Evolutionary conservation across 2,113 vertebrate genomes (phyloP).

Genomic region (Cryptomyrus ogoouensis): DNA sequence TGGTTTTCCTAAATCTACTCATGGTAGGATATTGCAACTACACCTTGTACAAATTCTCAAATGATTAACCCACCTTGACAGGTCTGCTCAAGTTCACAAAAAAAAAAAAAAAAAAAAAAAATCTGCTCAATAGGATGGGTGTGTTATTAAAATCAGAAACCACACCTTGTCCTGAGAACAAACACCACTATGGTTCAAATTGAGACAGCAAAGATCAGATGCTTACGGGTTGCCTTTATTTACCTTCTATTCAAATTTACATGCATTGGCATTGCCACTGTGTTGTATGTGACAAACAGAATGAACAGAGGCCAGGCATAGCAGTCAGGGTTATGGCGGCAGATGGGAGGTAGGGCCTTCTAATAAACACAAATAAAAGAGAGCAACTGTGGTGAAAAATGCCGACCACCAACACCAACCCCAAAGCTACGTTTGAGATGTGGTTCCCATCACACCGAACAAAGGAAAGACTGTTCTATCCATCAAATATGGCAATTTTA

Average conservation of each 20-base stretch:
- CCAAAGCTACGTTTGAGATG: background rate
- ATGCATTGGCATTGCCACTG: background rate
- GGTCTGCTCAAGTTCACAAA: background rate
- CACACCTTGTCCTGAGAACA: background rate
- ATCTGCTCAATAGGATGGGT: background rate
- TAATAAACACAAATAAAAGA: background rate
- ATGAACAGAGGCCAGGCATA: background rate
- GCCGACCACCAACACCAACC: background rate
- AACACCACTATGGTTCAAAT: background rate
- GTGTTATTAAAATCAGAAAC: background rate
- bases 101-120: background rate
- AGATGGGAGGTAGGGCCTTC: background rate
- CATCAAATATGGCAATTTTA: background rate
- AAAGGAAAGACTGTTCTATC: background rate
- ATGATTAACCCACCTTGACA: background rate
- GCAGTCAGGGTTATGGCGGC: background rate
- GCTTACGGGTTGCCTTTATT: background rate
- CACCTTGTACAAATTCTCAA: background rate
- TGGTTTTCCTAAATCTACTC: background rate
- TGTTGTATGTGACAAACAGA: background rate
- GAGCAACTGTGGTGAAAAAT: background rate
- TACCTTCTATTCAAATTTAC: background rate
- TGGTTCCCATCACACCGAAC: background rate
- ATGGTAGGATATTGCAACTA: background rate
- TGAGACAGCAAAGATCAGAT: background rate